Base-by-base conservation (phyloP, 2,888 invertebrate species). In the Polylopha cassiicola region DNA sequence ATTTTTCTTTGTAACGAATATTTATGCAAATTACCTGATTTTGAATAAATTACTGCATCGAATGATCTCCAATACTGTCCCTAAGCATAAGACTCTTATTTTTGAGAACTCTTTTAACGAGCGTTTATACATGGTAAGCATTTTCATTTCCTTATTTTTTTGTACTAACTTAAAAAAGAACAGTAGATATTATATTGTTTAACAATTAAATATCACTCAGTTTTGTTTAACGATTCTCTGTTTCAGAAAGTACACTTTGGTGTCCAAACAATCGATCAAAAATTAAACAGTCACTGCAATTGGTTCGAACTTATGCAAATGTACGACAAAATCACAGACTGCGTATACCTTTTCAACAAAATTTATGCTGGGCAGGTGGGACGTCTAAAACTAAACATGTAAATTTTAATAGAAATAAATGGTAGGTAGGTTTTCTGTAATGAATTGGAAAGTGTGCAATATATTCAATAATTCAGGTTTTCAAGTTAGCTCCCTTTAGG, bases 301-400 rank as follows among this genome's bases (percentile, higher is more conserved):
- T 76, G 77, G 77, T 69, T 63, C 37, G 76, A 77, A 51, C 50
- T 78, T 8, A 78, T 77, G 75, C 65, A 70, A 54, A 73, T 77
- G 36, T 78, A 76, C 48, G 71, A 77, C 46, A 70, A 73, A 58
- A 50, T 72, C 29, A 62, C 71, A 2, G 77, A 77, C 33, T 65
- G 66, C 30, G 48, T 73, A 37, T 53, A 58, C 42, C 30, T 70
- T 13, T 77, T 74, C 30, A 74, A 76, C 47, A 48, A 63, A 46
- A 74, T 77, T 18, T 77, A 73, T 45, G 55, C 65, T 32, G 56
- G 56, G 17, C 77, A 75, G 64, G 77, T 77, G 29, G 15, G 27
- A 8, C 22, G 27, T 20, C 27, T 4, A 28, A 11, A 37, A 13
- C 20, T 15, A 13, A n/a, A n/a, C n/a, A n/a, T n/a, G n/a, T n/a